phyloP scores from a whole-genome alignment of 2,888 invertebrate genomes.

The Chaetogeoica ovagalla region DNA sequence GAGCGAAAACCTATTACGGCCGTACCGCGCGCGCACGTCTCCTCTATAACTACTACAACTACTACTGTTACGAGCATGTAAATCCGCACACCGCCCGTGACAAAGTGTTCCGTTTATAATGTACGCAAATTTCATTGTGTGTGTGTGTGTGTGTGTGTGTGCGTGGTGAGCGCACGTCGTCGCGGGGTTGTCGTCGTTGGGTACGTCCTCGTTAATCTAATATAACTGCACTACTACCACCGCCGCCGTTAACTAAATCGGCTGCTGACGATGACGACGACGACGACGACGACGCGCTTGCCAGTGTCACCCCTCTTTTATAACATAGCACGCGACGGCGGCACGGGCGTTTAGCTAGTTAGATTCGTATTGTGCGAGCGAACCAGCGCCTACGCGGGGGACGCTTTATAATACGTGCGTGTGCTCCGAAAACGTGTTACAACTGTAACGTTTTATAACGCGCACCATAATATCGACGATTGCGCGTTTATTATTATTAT shows the following conservation, averaged over 20 bases:
- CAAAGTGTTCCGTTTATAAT: conserved; percentile 52
- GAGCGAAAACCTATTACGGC: too few species aligned
- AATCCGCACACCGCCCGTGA: not conserved
- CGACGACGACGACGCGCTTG: too few species aligned
- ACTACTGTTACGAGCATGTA: not conserved
- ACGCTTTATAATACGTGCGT: too few species aligned
- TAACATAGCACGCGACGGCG: too few species aligned
- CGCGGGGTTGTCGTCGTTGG: conserved; percentile 20
- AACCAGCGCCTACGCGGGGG: not conserved
- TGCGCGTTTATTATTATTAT: conserved; percentile 17
- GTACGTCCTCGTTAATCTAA: conserved; percentile 48
- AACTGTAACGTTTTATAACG: too few species aligned
- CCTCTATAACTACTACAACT: too few species aligned
- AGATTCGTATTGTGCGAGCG: conserved; percentile 46
- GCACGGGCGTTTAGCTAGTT: conserved; percentile 47
- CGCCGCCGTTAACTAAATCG: conserved; percentile 33
- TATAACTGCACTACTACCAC: conserved; percentile 35
- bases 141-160: not conserved
- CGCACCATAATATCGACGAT: too few species aligned
- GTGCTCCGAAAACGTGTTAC: too few species aligned
- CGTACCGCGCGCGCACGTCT: too few species aligned
- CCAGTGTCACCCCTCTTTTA: conserved; percentile 45
- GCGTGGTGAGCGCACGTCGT: conserved; percentile 2
- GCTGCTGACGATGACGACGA: too few species aligned
- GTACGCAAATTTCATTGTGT: conserved; percentile 48